phyloP scores from a whole-genome alignment of 1,140 invertebrate genomes.

The Drosophila pseudoananassae region DNA sequence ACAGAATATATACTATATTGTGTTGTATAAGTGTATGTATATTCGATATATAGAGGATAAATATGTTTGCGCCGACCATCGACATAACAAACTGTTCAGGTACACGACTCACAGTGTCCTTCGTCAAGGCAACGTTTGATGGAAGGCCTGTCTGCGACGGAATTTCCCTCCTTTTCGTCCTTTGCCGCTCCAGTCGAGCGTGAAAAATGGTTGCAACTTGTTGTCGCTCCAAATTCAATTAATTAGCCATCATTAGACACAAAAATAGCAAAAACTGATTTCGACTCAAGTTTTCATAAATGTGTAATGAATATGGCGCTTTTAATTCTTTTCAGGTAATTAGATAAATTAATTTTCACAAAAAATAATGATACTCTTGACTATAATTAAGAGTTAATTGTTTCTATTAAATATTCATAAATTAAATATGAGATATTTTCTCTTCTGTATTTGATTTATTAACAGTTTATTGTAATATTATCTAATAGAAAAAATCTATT shows the following conservation, averaged over 20 bases:
- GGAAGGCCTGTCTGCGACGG: conserved; percentile 41
- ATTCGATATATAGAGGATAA: background rate
- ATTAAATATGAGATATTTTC: background rate
- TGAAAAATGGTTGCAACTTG: conserved; percentile 38
- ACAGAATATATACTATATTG: conserved; percentile 28
- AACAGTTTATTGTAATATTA: background rate
- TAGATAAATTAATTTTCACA: background rate
- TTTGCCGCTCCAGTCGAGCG: conserved; percentile 39
- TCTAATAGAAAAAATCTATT: background rate
- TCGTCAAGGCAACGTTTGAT: conserved; percentile 74
- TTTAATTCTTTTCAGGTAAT: background rate
- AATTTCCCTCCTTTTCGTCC: conserved; percentile 30
- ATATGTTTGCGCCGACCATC: conserved; percentile 36
- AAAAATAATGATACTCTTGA: background rate
- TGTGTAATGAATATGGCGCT: conserved; percentile 25
- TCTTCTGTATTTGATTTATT: background rate
- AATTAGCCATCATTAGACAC: conserved; percentile 32
- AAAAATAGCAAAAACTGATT: conserved; percentile 10
- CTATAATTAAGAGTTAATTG: background rate
- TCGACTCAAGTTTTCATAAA: conserved; percentile 6
- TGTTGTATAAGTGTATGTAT: background rate
- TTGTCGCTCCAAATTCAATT: conserved; percentile 46
- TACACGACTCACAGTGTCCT: conserved; percentile 32
- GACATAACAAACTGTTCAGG: conserved; percentile 71
- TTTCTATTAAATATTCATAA: background rate